Percentiles rank a stretch among this genome's conserved stretches.
These are phyloP conservation scores for Agriopis marginaria DNA, from an alignment of 2,888 invertebrate genomes.

Conservation along the genomic window DNA sequence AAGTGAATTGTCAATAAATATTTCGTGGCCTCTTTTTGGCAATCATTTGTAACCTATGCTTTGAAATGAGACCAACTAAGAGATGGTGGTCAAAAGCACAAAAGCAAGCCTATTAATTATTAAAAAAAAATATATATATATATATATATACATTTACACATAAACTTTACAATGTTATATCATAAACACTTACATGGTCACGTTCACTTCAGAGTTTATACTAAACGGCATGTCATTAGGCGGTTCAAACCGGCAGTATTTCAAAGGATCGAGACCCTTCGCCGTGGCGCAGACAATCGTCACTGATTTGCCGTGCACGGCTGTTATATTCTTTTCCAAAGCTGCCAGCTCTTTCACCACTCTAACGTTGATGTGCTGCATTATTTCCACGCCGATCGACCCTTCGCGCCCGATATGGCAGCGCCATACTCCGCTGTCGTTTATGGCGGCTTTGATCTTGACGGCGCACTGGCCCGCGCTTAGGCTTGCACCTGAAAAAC, in stretches of 20 bases:
- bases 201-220: conserved; percentile 69
- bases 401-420: conserved; percentile 76
- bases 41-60: too few species aligned
- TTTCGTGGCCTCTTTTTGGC: too few species aligned
- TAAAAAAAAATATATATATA: too few species aligned
- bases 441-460: conserved; percentile 58
- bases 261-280: conserved; percentile 65
- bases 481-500: conserved; percentile 70
- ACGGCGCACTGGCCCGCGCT: conserved; percentile 73
- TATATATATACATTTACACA: too few species aligned
- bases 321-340: conserved; percentile 60
- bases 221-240: conserved; percentile 77
- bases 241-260: conserved; percentile 82
- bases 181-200: conserved; percentile 38
- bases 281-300: conserved; percentile 76
- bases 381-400: conserved; percentile 63
- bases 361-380: conserved; percentile 66
- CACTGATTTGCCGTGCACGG: conserved; percentile 62
- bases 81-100: too few species aligned
- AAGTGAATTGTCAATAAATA: too few species aligned
- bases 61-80: too few species aligned
- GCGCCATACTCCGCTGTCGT: conserved; percentile 77
- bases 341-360: conserved; percentile 74
- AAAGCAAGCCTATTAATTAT: too few species aligned
- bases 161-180: too few species aligned